Percentiles rank a stretch among this genome's conserved stretches.
Conservation (phyloP, 2,113 vertebrate genomes). For the Marmota flaviventris region DNA sequence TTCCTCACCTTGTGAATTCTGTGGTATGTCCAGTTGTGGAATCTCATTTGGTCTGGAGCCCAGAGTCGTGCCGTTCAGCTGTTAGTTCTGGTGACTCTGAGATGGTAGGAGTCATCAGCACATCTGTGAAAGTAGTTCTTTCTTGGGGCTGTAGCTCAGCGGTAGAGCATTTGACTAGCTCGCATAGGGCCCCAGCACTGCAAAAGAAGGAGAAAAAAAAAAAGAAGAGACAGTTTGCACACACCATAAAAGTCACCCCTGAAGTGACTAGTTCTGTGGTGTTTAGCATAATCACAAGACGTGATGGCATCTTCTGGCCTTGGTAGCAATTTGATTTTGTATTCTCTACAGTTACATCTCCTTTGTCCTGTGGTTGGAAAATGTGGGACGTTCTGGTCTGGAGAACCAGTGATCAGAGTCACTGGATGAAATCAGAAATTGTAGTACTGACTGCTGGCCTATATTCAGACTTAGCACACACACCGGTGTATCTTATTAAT, state of each 20-base stretch:
- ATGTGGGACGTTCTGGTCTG: background rate
- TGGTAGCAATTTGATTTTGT: background rate
- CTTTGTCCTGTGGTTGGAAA: background rate
- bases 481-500: background rate
- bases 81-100: background rate
- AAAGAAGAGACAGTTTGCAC: background rate
- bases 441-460: background rate
- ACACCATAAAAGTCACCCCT: background rate
- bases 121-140: background rate
- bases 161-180: background rate
- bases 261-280: background rate
- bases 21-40: background rate
- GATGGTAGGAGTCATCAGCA: background rate
- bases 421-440: background rate
- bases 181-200: no score
- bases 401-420: background rate
- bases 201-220: rapidly evolving
- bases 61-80: no score
- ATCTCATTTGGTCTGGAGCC: no score
- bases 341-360: background rate
- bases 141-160: no score
- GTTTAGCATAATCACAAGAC: background rate
- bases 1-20: rapidly evolving
- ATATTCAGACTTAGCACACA: background rate
- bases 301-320: background rate